Conservation (phyloP, 2,888 invertebrate species). For the Eurois occulta region DNA sequence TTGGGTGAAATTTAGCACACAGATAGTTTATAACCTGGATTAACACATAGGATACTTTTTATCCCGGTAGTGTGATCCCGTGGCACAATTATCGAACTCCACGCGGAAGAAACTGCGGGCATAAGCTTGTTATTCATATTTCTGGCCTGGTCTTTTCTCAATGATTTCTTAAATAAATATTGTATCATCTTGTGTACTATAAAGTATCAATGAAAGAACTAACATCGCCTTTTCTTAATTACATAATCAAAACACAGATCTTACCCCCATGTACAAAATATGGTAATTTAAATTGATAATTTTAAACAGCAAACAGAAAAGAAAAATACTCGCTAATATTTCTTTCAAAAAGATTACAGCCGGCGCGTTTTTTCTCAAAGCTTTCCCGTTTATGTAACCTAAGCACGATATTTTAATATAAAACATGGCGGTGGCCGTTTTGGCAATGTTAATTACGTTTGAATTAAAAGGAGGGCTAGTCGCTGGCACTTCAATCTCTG, state of each 20-base stretch:
- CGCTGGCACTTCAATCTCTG: constrained; percentile 36
- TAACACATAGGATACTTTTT: no score
- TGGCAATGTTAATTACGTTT: constrained; percentile 49
- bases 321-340: constrained; percentile 11
- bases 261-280: not conserved
- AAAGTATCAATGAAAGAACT: not conserved
- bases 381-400: constrained; percentile 22
- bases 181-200: not conserved
- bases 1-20: no score
- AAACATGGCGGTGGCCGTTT: constrained; percentile 34
- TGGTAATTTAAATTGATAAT: constrained; percentile 3
- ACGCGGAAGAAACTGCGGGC: no score
- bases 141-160: not conserved
- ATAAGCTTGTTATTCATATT: not conserved
- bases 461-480: constrained; percentile 33
- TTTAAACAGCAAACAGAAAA: constrained; percentile 2
- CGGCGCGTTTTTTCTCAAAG: constrained; percentile 17
- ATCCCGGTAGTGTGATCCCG: no score
- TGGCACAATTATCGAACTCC: no score
- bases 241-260: not conserved
- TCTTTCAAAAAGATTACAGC: constrained; percentile 18
- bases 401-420: constrained; percentile 41
- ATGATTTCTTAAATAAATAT: not conserved
- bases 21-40: no score
- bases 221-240: not conserved